Evolutionary conservation across 1,140 invertebrate genomes (phyloP), one percentile per base, ranked within the genome.

Genomic region (Saccostrea cuccullata): DNA sequence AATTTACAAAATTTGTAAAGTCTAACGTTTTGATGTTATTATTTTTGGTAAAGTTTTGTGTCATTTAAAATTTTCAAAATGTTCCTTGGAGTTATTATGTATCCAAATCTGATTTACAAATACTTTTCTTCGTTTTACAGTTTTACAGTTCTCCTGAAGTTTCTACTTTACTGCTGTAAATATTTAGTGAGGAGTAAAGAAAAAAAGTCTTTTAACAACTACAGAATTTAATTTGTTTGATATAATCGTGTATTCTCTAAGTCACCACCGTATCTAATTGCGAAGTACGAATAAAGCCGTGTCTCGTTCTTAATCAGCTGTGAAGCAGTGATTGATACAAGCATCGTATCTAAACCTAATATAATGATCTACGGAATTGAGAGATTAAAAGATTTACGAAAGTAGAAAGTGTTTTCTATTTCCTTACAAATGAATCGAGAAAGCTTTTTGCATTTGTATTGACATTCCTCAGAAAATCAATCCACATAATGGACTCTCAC

Each of bases 381-480:
- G 15, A 77, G 70, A 77, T 77, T 40, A 77, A 77, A 26, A 26
- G 26, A 77, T 77, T 77, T 73, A 73, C 67, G 23, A 30, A 77
- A 77, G 26, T 77, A 36, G 26, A 77, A 30, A 30, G 11, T 77
- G 23, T 77, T 77, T 64, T 64, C 26, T 64, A 20, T 77, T 77
- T 36, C 70, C 70, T 15, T 36, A 73, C 13, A 15, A 30, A 30
- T 36, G 15, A 17, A 36, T 77, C 6, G 23, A 36, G 26, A 77
- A 77, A 77, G 26, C 70, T 77, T 77, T 77, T 15, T 26, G 47
- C 26, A 26, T 77, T 77, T 77, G 70, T 77, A 30, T 26, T 30
- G 70, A 30, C 26, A 77, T 77, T 77, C 15, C 70, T 30, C 6
- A 11, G 26, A 26, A 77, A 77, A 77, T 77, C 70, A 77, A 77